Base-by-base conservation (phyloP, 2,888 invertebrate genomes). In the Nematopogon swammerdamellus region DNA sequence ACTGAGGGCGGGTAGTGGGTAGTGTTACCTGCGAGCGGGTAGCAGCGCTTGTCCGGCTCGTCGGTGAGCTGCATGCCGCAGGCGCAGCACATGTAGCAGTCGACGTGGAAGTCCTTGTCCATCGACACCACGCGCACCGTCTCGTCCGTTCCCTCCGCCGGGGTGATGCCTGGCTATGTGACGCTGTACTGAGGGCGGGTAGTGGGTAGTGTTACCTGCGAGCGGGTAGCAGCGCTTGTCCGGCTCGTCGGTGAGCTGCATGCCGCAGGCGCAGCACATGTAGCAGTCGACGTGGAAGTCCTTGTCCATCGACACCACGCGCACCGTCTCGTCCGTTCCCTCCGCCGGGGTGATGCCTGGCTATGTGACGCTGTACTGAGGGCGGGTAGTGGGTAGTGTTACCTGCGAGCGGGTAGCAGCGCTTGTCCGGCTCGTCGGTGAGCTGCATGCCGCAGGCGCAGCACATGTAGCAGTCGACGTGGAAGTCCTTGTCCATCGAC, bases 281-380 rank as follows among this genome's bases (percentile, higher is more conserved):
- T 97, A 99, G 77, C 98, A 99, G 71, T 98, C 97, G 11, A 98
- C 95, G 68, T 99, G 98, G 72, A 97, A 99, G 72, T 98, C 97
- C 67, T 96, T 92, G 64, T 97, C 97, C 97, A 98, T 97, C 1
- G 97, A 97, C 16, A 99, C 98, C 5, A 99, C 98, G 49, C 98
- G 86, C 18, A 98, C 97, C 0, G 97, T 98, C 77, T 98, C 98
- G 69, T 98, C 97, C 8, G 97, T 97, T 36, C 97, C 97, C 84
- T 92, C 95, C 42, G 97, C 95, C 25, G 98, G 98, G 6, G 97
- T 97, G 53, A 92, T 92, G 58, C 88, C 88, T 88, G 57, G 3
- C n/a, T 16, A 16, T 14, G 44, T 19, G 45, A 20, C 11, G n/a
- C n/a, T 4, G 4, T 6, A 4, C 98, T 25, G n/a, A n/a, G n/a